phyloP scores from a whole-genome alignment of 2,888 invertebrate genomes.

The Tachystola acroxantha region DNA sequence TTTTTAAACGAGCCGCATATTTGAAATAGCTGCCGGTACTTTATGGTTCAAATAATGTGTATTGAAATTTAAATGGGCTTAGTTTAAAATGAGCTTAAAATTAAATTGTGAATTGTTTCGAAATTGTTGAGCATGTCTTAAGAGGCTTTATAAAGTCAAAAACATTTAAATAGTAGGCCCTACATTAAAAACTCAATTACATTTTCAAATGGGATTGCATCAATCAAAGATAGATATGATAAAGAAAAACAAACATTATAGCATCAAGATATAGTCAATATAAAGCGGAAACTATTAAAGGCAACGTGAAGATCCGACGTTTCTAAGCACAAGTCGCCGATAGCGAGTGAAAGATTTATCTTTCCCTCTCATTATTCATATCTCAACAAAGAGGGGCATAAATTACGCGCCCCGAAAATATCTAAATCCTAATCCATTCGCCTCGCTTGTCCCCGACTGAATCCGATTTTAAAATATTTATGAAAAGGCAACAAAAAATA shows the following conservation, averaged over 20 bases:
- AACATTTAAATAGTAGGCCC: too few species aligned
- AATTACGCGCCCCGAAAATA: conserved; percentile 73
- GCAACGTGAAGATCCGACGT: conserved; percentile 27
- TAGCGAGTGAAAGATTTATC: conserved; percentile 46
- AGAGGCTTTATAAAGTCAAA: too few species aligned
- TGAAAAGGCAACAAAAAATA: conserved; percentile 66
- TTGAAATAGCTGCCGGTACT: conserved; percentile 67
- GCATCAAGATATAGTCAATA: conserved; percentile 3
- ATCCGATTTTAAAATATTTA: conserved; percentile 77
- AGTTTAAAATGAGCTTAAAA: conserved; percentile 44
- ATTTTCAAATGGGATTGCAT: not conserved
- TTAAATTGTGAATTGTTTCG: conserved; percentile 2
- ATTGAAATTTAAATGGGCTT: conserved; percentile 64
- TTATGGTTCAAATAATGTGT: conserved; percentile 60
- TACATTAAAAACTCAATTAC: too few species aligned
- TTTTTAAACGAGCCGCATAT: conserved; percentile 70
- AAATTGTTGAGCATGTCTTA: too few species aligned
- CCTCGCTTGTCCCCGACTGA: conserved; percentile 69
- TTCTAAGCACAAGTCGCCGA: conserved; percentile 33
- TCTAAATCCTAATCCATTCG: conserved; percentile 77
- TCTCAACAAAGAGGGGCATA: conserved; percentile 72
- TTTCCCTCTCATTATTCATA: conserved; percentile 69
- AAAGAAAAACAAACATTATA: conserved; percentile 7
- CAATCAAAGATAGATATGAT: not conserved
- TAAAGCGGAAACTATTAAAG: conserved; percentile 42